A percentile compares a stretch with the other conserved stretches of the same genome.
These are phyloP conservation scores for Patagioenas fasciata DNA, from an alignment of 2,113 vertebrate species.

Conservation along the genomic window DNA sequence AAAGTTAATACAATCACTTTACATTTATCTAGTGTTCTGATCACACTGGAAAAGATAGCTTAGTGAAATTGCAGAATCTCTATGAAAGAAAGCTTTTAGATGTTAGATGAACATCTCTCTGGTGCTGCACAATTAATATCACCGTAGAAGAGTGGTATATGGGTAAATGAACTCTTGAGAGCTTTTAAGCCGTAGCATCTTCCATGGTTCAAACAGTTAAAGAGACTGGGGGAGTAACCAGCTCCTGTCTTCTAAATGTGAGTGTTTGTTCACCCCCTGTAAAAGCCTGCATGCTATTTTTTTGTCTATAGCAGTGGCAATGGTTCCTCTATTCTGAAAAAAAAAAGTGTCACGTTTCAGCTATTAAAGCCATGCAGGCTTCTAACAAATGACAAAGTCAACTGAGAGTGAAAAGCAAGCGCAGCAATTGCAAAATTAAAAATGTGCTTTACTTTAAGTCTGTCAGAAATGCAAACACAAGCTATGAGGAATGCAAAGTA, in stretches of 20 bases:
- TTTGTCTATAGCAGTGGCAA: not conserved
- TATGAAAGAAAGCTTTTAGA: not conserved
- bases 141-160: not conserved
- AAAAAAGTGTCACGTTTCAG: not conserved
- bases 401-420: not conserved
- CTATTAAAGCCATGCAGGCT: not conserved
- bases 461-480: not conserved
- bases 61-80: not conserved
- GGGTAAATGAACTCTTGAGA: not conserved
- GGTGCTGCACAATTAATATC: not conserved
- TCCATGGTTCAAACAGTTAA: not conserved
- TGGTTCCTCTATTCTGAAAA: not conserved
- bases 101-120: not conserved
- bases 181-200: not conserved
- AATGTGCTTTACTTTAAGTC: not conserved
- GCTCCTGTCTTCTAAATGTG: not conserved
- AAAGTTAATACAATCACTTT: not conserved
- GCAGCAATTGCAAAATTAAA: slow-evolving; percentile 20
- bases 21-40: not conserved
- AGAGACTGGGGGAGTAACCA: not conserved
- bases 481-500: not conserved
- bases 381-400: not conserved
- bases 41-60: not conserved
- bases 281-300: not conserved
- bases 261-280: not conserved